phyloP scores from a whole-genome alignment of 2,888 invertebrate species.

The Hypercompe scribonia region DNA sequence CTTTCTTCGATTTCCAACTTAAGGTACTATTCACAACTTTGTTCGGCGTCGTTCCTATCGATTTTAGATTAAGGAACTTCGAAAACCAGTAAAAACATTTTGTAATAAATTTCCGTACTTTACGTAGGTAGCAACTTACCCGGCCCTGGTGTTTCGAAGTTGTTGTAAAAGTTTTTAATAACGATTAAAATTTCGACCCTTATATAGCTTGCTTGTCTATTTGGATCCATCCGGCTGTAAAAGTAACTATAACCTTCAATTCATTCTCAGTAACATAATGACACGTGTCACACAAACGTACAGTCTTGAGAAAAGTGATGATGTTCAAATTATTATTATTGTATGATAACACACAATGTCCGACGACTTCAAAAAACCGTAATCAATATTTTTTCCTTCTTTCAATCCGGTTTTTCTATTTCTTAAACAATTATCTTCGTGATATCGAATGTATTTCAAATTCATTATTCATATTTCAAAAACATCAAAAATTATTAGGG shows the following conservation, averaged over 20 bases:
- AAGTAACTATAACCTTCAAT: neutral
- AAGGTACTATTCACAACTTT: conserved; percentile 83
- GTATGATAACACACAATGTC: no score
- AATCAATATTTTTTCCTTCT: no score
- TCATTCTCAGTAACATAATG: neutral
- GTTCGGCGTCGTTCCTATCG: conserved; percentile 81
- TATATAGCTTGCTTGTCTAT: conserved; percentile 27
- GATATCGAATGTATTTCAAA: no score
- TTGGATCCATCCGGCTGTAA: neutral
- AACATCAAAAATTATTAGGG: neutral
- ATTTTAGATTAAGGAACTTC: conserved; percentile 85
- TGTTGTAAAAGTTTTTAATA: conserved; percentile 64
- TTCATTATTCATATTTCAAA: no score
- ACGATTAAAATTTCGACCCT: conserved; percentile 58
- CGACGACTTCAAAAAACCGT: no score
- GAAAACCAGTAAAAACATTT: conserved; percentile 82
- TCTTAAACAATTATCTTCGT: no score
- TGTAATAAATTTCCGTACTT: conserved; percentile 79
- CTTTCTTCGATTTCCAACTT: conserved; percentile 80
- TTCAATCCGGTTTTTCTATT: no score
- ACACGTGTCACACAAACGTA: neutral
- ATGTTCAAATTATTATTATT: no score
- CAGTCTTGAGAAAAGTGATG: neutral
- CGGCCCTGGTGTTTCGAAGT: conserved; percentile 66
- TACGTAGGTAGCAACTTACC: conserved; percentile 59